Base-by-base conservation (phyloP, 2,797 vertebrate species). In the Delichon dasypus region DNA sequence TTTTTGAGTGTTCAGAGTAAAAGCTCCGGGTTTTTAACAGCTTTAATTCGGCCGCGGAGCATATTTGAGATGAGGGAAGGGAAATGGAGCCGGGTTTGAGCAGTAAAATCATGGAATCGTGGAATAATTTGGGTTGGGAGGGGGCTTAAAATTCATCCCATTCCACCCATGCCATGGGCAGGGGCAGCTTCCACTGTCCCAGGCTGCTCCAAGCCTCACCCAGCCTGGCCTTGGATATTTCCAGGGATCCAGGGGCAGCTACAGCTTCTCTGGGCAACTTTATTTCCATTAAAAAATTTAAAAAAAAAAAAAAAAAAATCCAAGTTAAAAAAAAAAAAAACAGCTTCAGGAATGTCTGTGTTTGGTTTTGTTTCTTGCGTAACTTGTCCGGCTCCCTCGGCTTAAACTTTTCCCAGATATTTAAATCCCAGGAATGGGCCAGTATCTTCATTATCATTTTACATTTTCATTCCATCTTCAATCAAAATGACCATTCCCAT, bases 111-210 rank as follows among this genome's bases (percentile, higher is more conserved):
- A 14, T 57, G 42, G 62, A 67, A n/a, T 47, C 1, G 2, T 48
- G 76, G 76, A 40, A 67, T 10, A 16, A 10, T 8, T 65, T 53
- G 50, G 38, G 19, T 25, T 45, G 50, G 61, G 27, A 55, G 13
- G 27, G 17, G 55, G 34, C 2, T 57, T 9, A 17, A 38, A 47
- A 3, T 5, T 38, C 22, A 11, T 17, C 5, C 22, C 13, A 42
- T 42, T 42, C 40, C 40, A 42, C 40, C 40, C 40, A 14, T 42
- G 40, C 40, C 40, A 23, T 44, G 16, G 21, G 9, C 38, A 36
- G 26, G 38, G n/a, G 26, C 26, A 34, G 2, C 7, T 47, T 0
- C 21, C n/a, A 20, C 16, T 3, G 0, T 16, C n/a, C n/a, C 75
- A 66, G 40, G 42, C 1, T 55, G 48, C 13, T 55, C 50, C 47